Conservation (phyloP, 2,888 invertebrate genomes). For the Chouioia cunea region DNA sequence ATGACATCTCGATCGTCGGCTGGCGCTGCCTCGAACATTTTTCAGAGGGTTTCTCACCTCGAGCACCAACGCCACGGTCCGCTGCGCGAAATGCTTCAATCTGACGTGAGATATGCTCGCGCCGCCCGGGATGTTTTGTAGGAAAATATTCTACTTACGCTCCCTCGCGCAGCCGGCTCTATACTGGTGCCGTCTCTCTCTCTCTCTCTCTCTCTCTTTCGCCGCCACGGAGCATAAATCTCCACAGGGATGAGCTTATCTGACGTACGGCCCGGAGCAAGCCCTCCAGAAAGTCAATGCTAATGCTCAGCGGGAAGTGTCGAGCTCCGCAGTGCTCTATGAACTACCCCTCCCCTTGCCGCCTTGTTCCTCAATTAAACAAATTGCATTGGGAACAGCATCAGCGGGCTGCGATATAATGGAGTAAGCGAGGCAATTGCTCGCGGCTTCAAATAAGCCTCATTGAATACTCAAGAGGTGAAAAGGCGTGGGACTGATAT, state of each 20-base stretch:
- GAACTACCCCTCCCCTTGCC: background rate
- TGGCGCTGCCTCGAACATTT: slow-evolving; percentile 39
- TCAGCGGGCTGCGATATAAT: no score
- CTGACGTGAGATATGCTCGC: slow-evolving; percentile 50
- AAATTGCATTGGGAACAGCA: no score
- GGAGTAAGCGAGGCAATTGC: slow-evolving; percentile 27
- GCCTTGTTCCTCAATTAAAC: no score
- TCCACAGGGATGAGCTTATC: slow-evolving; percentile 41
- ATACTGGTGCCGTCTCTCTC: slow-evolving; percentile 21
- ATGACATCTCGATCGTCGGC: slow-evolving; percentile 46
- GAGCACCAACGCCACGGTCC: slow-evolving; percentile 21
- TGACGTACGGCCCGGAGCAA: slow-evolving; percentile 37
- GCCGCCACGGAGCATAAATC: slow-evolving; percentile 36
- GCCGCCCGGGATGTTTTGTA: slow-evolving; percentile 45
- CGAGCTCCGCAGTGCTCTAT: no score
- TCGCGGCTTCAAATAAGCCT: slow-evolving; percentile 25
- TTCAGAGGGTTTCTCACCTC: slow-evolving; percentile 48
- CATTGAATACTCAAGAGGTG: slow-evolving; percentile 29
- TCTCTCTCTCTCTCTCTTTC: background rate
- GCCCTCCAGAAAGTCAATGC: slow-evolving; percentile 33
- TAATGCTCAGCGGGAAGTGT: slow-evolving; percentile 34
- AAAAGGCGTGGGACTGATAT: slow-evolving; percentile 32
- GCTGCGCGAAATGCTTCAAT: slow-evolving; percentile 45
- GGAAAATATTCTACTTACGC: slow-evolving; percentile 46
- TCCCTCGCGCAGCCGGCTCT: slow-evolving; percentile 21